Evolutionary conservation across 2,113 vertebrate species (phyloP), one percentile per base, ranked within the genome.

Genomic region (Pseudolaguvia tuberculata): DNA sequence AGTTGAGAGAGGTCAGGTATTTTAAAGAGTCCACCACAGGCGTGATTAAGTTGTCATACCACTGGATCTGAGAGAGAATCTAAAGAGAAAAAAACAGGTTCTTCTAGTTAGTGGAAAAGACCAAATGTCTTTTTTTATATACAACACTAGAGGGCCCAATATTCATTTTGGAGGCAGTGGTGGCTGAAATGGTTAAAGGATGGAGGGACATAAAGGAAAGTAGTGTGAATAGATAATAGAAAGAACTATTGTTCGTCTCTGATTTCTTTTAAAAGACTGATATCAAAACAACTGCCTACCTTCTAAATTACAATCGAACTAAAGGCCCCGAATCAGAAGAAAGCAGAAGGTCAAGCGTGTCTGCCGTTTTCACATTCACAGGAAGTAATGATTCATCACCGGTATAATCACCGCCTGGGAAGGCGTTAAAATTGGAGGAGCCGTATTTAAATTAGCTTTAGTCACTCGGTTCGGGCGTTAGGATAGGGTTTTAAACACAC

Each of bases 11-110:
- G 79, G 97, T 99, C 90, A 99, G 95, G 92, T 96, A 98, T 92
- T 99, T 99, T 88, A 98, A 87, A 5, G 96, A 98, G 85, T 99
- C 97, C 82, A 99, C 96, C 68, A 99, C 96, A 0, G 97, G 97
- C 75, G 91, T 94, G 83, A 99, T 99, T 83, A 99, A 91, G 86
- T 98, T 99, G 89, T 98, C 96, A 0, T 98, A 99, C 88, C 96
- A 99, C 83, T 99, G 97, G 87, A 98, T 98, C 89, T 98, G 96
- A 47, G 96, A 98, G 81, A 99, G 90, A 85, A 99, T 97, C 97
- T 99, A 85, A 75, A 48, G 13, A n/a, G n/a, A n/a, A n/a, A 4
- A 3, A 23, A 56, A 56, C 53, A 56, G 53, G 21, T 23, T 56
- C 11, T 56, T 14, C 23, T 31, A 17, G 17, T 59, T 17, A 59